These are phyloP conservation scores for Chanos chanos DNA, from an alignment of 2,797 vertebrate species.

Conservation along the genomic window DNA sequence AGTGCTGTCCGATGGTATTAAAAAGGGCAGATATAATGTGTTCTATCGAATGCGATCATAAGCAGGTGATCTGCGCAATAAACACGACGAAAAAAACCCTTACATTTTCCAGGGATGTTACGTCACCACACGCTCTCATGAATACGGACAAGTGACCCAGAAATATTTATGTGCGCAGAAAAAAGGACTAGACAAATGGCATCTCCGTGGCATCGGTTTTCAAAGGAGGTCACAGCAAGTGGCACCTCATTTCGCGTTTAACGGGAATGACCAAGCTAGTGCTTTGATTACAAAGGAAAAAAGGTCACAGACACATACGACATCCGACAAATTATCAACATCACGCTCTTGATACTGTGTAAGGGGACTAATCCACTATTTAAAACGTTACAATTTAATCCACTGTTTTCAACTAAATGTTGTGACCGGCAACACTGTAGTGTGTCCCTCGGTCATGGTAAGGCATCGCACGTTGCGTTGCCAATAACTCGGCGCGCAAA, in stretches of 20 bases:
- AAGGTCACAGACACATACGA: no score
- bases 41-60: no score
- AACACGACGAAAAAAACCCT: conserved; percentile 45
- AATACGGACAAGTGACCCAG: conserved; percentile 58
- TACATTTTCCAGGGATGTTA: no score
- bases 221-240: conserved; percentile 4
- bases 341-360: no score
- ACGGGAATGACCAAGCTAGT: conserved; percentile 12
- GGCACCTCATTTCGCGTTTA: background rate
- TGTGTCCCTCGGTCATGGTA: no score
- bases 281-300: background rate
- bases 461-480: background rate
- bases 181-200: conserved; percentile 34
- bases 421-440: background rate
- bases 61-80: conserved; percentile 23
- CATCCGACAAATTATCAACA: no score
- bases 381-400: background rate
- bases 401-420: background rate
- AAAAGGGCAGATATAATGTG: no score
- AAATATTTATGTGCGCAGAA: conserved; percentile 54
- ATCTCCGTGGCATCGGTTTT: background rate
- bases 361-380: no score
- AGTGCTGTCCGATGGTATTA: no score
- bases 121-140: conserved; percentile 54
- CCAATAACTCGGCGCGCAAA: background rate